A percentile compares a stretch with the other conserved stretches of the same genome.
Conservation (phyloP, 2,888 invertebrate species). For the Drosophila vallismaia region DNA sequence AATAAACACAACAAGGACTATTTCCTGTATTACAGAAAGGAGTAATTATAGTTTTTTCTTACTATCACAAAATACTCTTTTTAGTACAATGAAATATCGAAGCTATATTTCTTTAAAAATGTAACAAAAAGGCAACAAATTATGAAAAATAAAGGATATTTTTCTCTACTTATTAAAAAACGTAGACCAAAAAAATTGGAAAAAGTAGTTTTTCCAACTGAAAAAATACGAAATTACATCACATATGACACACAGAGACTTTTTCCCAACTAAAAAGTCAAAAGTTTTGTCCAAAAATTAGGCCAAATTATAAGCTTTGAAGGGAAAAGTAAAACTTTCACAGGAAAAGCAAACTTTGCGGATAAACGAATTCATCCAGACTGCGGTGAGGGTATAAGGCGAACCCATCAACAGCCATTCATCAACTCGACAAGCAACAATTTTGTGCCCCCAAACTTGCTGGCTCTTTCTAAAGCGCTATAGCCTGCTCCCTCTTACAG, state of each 20-base stretch:
- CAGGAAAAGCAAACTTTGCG: background rate
- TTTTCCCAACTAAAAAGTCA: too few species aligned
- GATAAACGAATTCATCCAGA: background rate
- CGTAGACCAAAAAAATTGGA: too few species aligned
- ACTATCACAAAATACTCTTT: background rate
- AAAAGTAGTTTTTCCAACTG: too few species aligned
- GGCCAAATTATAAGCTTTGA: background rate
- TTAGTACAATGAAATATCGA: too few species aligned
- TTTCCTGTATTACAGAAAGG: background rate
- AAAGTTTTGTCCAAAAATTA: too few species aligned
- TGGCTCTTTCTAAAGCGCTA: background rate
- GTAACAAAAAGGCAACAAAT: too few species aligned
- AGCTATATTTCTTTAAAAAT: too few species aligned
- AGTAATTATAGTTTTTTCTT: background rate
- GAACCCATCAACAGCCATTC: slow-evolving; percentile 63
- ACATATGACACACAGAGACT: too few species aligned
- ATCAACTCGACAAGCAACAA: slow-evolving; percentile 62
- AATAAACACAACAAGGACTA: background rate
- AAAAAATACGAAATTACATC: too few species aligned
- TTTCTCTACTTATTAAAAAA: too few species aligned
- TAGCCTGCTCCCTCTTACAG: background rate
- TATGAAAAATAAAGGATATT: too few species aligned
- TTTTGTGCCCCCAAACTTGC: slow-evolving; percentile 12
- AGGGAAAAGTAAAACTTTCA: background rate
- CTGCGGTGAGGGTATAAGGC: slow-evolving; percentile 19